Conservation (phyloP, 2,888 invertebrate genomes). For the Cyaniris semiargus region DNA sequence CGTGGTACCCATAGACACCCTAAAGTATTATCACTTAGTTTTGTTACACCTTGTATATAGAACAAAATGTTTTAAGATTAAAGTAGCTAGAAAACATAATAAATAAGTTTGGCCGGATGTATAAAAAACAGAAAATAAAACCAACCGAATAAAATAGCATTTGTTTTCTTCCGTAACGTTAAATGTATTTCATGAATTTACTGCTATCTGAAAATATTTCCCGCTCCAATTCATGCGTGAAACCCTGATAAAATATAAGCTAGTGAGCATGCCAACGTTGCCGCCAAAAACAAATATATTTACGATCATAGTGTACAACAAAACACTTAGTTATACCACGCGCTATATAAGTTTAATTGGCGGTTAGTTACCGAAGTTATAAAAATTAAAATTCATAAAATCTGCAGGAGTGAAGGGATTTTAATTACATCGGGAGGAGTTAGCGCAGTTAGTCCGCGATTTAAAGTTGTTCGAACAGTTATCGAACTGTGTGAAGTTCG, state of each 20-base stretch:
- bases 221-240: conserved; percentile 20
- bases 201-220: conserved; percentile 24
- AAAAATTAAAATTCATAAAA: conserved; percentile 12
- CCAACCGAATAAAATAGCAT: background rate
- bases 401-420: background rate
- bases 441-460: background rate
- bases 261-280: background rate
- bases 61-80: too few species aligned
- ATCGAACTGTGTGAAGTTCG: conserved; percentile 1
- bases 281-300: background rate
- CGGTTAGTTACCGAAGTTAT: background rate
- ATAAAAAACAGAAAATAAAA: background rate
- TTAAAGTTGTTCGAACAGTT: conserved; percentile 9
- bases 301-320: background rate
- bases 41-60: too few species aligned
- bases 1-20: too few species aligned
- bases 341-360: background rate
- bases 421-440: conserved; percentile 8
- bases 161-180: conserved; percentile 21
- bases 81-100: background rate
- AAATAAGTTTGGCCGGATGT: background rate
- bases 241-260: conserved; percentile 21
- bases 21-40: too few species aligned
- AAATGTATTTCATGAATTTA: conserved; percentile 17
- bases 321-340: background rate